A percentile compares a stretch with the other conserved stretches of the same genome.
Conservation (phyloP, 1,140 invertebrate genomes). For the Eriosoma lanigerum region DNA sequence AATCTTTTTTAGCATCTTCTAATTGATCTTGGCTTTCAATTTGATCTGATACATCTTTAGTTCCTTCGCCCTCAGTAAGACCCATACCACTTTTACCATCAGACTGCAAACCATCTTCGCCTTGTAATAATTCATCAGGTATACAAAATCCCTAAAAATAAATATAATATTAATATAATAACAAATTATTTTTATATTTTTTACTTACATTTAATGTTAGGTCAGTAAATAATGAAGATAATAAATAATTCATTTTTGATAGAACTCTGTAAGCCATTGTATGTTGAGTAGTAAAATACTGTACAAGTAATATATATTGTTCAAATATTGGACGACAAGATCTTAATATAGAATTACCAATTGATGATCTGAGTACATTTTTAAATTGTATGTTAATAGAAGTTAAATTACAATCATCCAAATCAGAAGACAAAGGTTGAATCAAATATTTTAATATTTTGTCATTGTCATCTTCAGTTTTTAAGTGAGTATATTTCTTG, state of each 20-base stretch:
- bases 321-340: constrained; percentile 71
- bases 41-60: constrained; percentile 91
- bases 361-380: constrained; percentile 10
- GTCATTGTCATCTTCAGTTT: constrained; percentile 58
- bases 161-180: neutral
- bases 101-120: constrained; percentile 66
- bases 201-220: constrained; percentile 72
- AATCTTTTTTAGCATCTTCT: constrained; percentile 80
- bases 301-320: constrained; percentile 72
- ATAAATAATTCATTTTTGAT: constrained; percentile 79
- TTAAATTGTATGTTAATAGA: constrained; percentile 19
- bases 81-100: constrained; percentile 71
- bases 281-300: constrained; percentile 77
- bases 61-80: constrained; percentile 88
- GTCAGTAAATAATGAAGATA: constrained; percentile 83
- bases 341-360: constrained; percentile 52
- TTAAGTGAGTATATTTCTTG: constrained; percentile 63
- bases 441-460: constrained; percentile 51
- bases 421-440: constrained; percentile 27
- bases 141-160: constrained; percentile 81
- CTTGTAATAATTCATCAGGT: constrained; percentile 74
- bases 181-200: neutral
- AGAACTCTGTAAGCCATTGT: constrained; percentile 74
- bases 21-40: constrained; percentile 94
- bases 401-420: constrained; percentile 59